Evolutionary conservation across 2,797 vertebrate genomes (phyloP).

Genomic region (Acipenser transmontanus): DNA sequence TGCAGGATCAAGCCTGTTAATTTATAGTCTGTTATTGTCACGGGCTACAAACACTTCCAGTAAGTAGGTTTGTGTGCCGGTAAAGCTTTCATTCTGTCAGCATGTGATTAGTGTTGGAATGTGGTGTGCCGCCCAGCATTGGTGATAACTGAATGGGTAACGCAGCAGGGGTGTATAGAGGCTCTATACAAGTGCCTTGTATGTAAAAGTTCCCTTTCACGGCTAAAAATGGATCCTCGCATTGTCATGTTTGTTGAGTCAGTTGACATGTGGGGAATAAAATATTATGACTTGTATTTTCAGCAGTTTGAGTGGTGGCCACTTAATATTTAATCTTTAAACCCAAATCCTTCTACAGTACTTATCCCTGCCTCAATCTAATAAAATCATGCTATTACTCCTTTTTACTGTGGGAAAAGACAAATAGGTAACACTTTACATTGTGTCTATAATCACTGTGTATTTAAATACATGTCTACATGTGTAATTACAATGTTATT

Average conservation of each 20-base stretch:
- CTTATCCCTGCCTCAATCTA: no score
- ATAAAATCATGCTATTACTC: no score
- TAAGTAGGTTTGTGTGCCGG: slow-evolving; percentile 41
- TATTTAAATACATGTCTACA: no score
- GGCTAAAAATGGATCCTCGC: slow-evolving; percentile 7
- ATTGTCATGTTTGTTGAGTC: not conserved
- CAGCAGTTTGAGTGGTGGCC: no score
- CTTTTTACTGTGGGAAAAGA: no score
- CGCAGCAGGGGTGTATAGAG: slow-evolving; percentile 33
- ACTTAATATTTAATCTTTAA: no score
- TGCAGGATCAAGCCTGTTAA: slow-evolving; percentile 44
- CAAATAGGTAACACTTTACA: no score
- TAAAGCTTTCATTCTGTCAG: slow-evolving; percentile 47
- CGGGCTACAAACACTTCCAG: slow-evolving; percentile 42
- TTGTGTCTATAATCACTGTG: no score
- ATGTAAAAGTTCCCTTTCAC: not conserved
- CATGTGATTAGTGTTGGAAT: slow-evolving; percentile 48
- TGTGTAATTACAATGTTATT: no score
- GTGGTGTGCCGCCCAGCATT: slow-evolving; percentile 40
- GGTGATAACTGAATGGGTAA: slow-evolving; percentile 46
- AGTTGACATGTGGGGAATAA: not conserved
- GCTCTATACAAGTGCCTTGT: slow-evolving; percentile 20
- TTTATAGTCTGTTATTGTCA: slow-evolving; percentile 41
- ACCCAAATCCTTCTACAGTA: no score
- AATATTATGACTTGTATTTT: slow-evolving; percentile 1